A percentile compares a stretch with the other conserved stretches of the same genome.
phyloP scores from a whole-genome alignment of 2,888 invertebrate genomes.

The Meghimatium bilineatum region DNA sequence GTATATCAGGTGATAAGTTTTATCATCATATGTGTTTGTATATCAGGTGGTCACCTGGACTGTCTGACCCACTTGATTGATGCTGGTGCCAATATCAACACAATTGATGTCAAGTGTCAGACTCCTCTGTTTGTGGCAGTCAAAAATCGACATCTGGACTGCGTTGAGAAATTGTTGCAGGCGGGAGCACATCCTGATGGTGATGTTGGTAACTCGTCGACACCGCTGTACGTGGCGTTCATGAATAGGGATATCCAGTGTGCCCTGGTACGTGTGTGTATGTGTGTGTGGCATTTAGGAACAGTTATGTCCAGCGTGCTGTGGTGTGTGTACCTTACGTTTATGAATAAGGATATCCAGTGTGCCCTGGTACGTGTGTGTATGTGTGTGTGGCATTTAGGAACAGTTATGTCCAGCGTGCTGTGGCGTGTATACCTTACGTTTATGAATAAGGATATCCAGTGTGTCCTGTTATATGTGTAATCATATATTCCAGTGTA shows the following conservation, averaged over 20 bases:
- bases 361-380: conserved; percentile 55
- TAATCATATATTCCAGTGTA: no score
- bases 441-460: no score
- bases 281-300: no score
- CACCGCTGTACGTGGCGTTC: conserved; percentile 64
- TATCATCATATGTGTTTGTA: no score
- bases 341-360: conserved; percentile 57
- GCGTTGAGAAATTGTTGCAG: conserved; percentile 57
- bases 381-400: not conserved
- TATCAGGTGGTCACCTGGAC: conserved; percentile 55
- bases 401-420: no score
- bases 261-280: conserved; percentile 54
- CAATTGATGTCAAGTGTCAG: conserved; percentile 65
- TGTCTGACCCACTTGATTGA: conserved; percentile 55
- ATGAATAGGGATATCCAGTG: conserved; percentile 59
- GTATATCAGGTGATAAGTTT: no score
- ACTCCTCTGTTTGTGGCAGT: conserved; percentile 67
- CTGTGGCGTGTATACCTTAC: no score
- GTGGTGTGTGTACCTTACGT: no score
- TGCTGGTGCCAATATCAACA: conserved; percentile 58
- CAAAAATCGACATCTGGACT: conserved; percentile 60
- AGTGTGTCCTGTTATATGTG: no score
- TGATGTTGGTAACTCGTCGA: conserved; percentile 55
- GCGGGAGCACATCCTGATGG: conserved; percentile 66
- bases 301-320: no score